Evolutionary conservation across 2,797 vertebrate species (phyloP).

Genomic region (Oreochromis mossambicus): DNA sequence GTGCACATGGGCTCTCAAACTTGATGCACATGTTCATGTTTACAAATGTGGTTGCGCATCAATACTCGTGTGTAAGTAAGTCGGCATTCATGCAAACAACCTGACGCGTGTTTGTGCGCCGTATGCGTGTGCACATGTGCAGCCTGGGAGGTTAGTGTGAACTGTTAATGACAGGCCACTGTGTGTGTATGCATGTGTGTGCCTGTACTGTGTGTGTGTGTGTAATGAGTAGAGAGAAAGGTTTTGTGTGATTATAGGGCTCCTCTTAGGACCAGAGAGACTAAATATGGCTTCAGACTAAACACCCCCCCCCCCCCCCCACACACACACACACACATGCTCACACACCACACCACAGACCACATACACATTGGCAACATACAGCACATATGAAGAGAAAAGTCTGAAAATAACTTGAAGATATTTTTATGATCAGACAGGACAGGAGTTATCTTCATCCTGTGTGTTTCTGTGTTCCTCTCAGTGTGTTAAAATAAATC

Average conservation of each 20-base stretch:
- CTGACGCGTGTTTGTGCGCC: not conserved
- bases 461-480: not conserved
- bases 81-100: not conserved
- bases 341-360: conserved; percentile 54
- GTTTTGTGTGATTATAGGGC: conserved; percentile 75
- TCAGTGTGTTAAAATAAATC: not conserved
- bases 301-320: conserved; percentile 42
- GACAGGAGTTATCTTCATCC: conserved; percentile 23
- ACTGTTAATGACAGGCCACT: conserved; percentile 67
- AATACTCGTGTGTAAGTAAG: not conserved
- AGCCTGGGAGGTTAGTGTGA: conserved; percentile 71
- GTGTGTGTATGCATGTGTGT: not conserved
- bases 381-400: conserved; percentile 57
- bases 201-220: conserved; percentile 33
- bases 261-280: conserved; percentile 63
- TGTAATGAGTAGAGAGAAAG: conserved; percentile 73
- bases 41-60: not conserved
- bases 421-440: conserved; percentile 50
- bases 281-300: conserved; percentile 76
- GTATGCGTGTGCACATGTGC: conserved; percentile 3
- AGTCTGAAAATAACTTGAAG: conserved; percentile 52
- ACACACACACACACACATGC: conserved; percentile 2
- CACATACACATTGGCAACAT: conserved; percentile 62
- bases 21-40: not conserved
- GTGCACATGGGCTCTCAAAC: not conserved